Percentiles rank a stretch among this genome's conserved stretches.
Evolutionary conservation across 2,888 invertebrate species (phyloP).

Genomic region (Cataglyphis cursor): DNA sequence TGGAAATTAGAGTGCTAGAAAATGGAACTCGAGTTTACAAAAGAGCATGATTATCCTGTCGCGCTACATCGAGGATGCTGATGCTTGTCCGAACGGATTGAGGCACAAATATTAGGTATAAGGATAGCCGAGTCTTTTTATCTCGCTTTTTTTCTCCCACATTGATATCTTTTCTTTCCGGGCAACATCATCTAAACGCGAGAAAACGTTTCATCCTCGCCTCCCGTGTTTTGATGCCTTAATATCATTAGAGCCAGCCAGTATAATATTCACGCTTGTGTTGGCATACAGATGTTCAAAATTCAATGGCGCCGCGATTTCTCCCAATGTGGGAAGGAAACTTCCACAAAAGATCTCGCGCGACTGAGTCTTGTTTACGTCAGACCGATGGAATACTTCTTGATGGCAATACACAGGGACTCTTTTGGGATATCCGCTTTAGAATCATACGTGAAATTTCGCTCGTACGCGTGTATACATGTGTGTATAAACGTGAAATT

Average conservation of each 20-base stretch:
- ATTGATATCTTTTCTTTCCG: conserved; percentile 3
- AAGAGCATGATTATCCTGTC: conserved; percentile 42
- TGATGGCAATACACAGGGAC: conserved; percentile 58
- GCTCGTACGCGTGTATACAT: conserved; percentile 12
- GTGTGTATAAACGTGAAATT: conserved; percentile 37
- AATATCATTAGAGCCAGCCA: conserved; percentile 62
- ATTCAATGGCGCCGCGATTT: conserved; percentile 17
- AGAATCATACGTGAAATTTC: conserved; percentile 13
- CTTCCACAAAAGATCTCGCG: conserved; percentile 59
- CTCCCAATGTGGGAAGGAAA: conserved; percentile 28
- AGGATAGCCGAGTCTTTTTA: neutral
- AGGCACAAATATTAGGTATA: conserved; percentile 31
- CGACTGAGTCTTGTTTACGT: conserved; percentile 64
- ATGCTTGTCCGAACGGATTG: neutral
- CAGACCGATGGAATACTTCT: conserved; percentile 55
- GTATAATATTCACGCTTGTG: conserved; percentile 60
- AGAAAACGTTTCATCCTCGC: conserved; percentile 29
- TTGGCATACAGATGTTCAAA: conserved; percentile 54
- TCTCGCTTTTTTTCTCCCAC: conserved; percentile 1
- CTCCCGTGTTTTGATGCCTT: conserved; percentile 25
- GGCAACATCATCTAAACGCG: neutral
- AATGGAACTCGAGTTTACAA: conserved; percentile 36
- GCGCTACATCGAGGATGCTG: conserved; percentile 23
- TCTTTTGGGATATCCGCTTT: conserved; percentile 22
- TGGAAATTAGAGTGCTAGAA: conserved; percentile 37